Conservation (phyloP, 2,113 vertebrate species). For the Abramis brama region DNA sequence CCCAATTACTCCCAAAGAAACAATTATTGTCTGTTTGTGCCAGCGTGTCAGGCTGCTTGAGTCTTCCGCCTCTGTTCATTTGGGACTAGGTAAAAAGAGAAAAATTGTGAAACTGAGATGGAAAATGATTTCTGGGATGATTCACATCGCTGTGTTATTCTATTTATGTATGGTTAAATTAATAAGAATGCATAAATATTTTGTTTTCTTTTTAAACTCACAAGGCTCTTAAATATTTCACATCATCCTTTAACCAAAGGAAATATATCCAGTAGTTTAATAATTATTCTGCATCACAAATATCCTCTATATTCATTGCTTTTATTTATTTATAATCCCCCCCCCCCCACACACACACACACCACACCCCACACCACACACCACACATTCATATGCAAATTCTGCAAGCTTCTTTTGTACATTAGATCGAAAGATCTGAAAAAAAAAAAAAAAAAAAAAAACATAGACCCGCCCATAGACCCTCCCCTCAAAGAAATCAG, state of each 20-base stretch:
- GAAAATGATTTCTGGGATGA: conserved; percentile 41
- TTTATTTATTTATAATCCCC: background rate
- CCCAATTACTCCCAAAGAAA: conserved; percentile 37
- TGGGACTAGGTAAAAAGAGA: conserved; percentile 21
- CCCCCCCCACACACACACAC: too few species aligned
- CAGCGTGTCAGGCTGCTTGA: conserved; percentile 17
- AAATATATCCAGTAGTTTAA: conserved; percentile 29
- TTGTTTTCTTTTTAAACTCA: background rate
- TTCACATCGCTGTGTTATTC: conserved; percentile 48
- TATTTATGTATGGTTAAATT: conserved; percentile 48
- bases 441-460: too few species aligned
- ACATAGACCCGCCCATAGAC: too few species aligned
- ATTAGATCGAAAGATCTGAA: too few species aligned
- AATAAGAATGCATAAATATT: conserved; percentile 33
- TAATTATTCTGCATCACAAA: background rate
- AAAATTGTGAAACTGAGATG: conserved; percentile 28
- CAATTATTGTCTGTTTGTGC: conserved; percentile 43
- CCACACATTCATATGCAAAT: too few species aligned
- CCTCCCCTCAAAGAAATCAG: too few species aligned
- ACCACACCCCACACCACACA: too few species aligned
- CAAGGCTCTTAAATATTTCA: conserved; percentile 32
- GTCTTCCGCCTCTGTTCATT: conserved; percentile 10
- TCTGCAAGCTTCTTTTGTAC: too few species aligned
- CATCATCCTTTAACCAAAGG: conserved; percentile 49
- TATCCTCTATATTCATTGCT: too few species aligned